A percentile compares a stretch with the other conserved stretches of the same genome.
These are phyloP conservation scores for Pteropus alecto DNA, from an alignment of 2,113 vertebrate genomes.

Conservation along the genomic window DNA sequence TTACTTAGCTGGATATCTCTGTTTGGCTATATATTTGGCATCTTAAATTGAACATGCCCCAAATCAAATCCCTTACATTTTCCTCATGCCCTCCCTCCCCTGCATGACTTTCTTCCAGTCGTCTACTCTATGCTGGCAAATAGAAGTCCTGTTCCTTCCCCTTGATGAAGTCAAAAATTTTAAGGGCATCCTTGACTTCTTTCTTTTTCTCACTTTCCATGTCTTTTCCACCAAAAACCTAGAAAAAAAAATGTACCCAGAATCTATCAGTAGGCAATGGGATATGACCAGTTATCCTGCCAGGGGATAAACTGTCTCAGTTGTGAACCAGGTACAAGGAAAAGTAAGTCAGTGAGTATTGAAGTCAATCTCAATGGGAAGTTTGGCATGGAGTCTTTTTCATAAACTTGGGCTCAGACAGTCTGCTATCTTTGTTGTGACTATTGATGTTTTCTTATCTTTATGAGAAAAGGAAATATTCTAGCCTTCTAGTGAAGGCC, in stretches of 20 bases:
- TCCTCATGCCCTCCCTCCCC: neutral
- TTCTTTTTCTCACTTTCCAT: neutral
- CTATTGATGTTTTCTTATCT: slow-evolving; percentile 66
- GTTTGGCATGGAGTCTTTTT: neutral
- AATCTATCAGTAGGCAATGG: neutral
- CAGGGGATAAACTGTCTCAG: neutral
- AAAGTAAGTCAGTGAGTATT: neutral
- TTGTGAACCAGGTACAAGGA: neutral
- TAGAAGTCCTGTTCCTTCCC: neutral
- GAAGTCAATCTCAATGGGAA: neutral
- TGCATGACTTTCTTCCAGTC: neutral
- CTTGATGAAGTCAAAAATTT: neutral
- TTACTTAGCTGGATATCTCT: neutral
- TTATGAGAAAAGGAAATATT: slow-evolving; percentile 69
- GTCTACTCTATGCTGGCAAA: neutral
- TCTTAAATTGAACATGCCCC: neutral
- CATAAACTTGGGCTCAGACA: slow-evolving; percentile 9
- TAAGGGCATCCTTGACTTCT: neutral
- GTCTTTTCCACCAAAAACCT: neutral
- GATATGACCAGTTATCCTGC: neutral
- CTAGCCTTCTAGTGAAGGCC: slow-evolving; percentile 41
- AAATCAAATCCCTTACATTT: neutral
- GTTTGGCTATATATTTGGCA: neutral
- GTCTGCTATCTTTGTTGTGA: slow-evolving; percentile 33
- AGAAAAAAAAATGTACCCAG: neutral